Percentiles rank a stretch among this genome's conserved stretches.
phyloP scores from a whole-genome alignment of 1,140 invertebrate genomes.

The Solenopsis fugax region DNA sequence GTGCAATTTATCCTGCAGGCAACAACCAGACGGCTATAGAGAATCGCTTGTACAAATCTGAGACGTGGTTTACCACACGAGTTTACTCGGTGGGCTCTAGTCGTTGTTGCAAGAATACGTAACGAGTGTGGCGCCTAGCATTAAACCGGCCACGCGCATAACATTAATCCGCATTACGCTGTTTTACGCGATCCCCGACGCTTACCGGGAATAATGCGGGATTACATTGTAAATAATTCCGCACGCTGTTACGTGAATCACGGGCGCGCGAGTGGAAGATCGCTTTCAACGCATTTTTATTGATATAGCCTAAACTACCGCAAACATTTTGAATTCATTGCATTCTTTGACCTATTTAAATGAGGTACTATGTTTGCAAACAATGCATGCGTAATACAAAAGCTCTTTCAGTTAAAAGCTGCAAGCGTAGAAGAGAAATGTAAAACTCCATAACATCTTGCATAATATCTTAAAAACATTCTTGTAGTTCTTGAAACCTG shows the following conservation, averaged over 20 bases:
- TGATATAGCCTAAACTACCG: background rate
- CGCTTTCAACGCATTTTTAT: constrained; percentile 48
- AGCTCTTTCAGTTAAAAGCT: background rate
- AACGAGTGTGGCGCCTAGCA: constrained; percentile 43
- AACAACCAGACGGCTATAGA: constrained; percentile 32
- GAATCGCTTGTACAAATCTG: constrained; percentile 55
- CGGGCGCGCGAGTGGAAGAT: background rate
- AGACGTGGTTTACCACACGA: constrained; percentile 38
- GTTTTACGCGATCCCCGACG: constrained; percentile 54
- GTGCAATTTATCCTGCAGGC: constrained; percentile 41
- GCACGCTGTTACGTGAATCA: constrained; percentile 45
- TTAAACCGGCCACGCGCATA: constrained; percentile 62
- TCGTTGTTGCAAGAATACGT: constrained; percentile 56
- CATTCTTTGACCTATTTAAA: background rate
- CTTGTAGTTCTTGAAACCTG: background rate
- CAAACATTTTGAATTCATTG: constrained; percentile 22
- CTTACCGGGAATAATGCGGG: constrained; percentile 50
- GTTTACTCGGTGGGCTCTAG: constrained; percentile 31
- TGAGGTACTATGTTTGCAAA: background rate
- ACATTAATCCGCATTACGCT: constrained; percentile 61
- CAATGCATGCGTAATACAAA: background rate
- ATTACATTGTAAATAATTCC: constrained; percentile 62
- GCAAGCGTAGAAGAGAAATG: background rate
- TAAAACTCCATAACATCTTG: background rate
- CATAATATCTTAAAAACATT: background rate